Evolutionary conservation across 2,113 vertebrate species (phyloP).

Genomic region (Oncorhynchus mykiss): DNA sequence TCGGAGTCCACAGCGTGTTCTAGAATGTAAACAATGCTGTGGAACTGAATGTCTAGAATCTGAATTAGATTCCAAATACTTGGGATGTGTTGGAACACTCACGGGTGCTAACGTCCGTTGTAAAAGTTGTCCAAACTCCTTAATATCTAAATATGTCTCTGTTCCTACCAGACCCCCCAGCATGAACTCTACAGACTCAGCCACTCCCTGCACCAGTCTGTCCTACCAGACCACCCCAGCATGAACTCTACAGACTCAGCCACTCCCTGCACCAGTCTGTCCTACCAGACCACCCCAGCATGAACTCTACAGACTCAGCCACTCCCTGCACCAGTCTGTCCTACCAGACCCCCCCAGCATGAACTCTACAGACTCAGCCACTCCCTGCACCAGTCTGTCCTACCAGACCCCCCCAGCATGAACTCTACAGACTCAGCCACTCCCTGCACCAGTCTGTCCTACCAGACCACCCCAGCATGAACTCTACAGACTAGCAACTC

Average conservation of each 20-base stretch:
- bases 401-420: slow-evolving; percentile 84
- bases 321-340: slow-evolving; percentile 81
- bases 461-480: slow-evolving; percentile 82
- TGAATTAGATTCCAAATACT: too few species aligned
- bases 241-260: too few species aligned
- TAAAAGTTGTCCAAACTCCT: too few species aligned
- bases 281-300: slow-evolving; percentile 72
- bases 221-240: slow-evolving; percentile 86
- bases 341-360: slow-evolving; percentile 81
- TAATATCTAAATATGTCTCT: background rate
- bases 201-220: slow-evolving; percentile 83
- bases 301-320: slow-evolving; percentile 82
- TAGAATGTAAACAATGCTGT: too few species aligned
- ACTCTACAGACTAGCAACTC: slow-evolving; percentile 86
- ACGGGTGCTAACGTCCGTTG: too few species aligned
- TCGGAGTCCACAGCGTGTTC: too few species aligned
- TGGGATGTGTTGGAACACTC: too few species aligned
- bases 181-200: slow-evolving; percentile 85
- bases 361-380: slow-evolving; percentile 84
- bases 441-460: too few species aligned
- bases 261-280: too few species aligned
- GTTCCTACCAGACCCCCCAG: slow-evolving; percentile 74
- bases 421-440: too few species aligned
- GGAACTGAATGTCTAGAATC: too few species aligned
- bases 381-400: slow-evolving; percentile 76